Base-by-base conservation (phyloP, 64 coral and sea anemone species). In the Orbicella faveolata region DNA sequence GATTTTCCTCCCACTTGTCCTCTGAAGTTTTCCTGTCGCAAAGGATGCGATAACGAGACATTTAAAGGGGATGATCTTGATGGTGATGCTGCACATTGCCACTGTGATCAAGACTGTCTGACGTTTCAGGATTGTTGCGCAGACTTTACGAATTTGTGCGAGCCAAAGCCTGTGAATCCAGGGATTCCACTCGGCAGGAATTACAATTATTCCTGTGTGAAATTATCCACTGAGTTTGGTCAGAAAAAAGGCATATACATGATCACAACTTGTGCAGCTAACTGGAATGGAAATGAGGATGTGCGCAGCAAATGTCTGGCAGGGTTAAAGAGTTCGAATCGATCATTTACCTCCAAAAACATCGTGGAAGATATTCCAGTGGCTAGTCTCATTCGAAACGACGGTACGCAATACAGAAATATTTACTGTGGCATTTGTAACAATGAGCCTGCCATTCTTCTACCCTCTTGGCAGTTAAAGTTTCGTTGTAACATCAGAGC, bases 401-500 rank as follows among this genome's bases (percentile, higher is more conserved):
- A 9, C 13, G 83, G 26, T 1, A 76, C 79, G 19, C 79, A 84
- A 35, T 96, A 93, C 54, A 75, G 95, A 73, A 96, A 96, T 68
- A 67, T 90, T 48, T 84, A 91, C 66, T 96, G 95, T n/a, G 92
- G 83, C 3, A 7, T 34, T 62, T 96, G 95, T 65, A 94, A 94
- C 65, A 36, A 23, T 10, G 74, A 83, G 9, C 0, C 0, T 0
- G 1, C 15, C 23, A 7, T 23, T 51, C 20, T 86, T 20, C 21
- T 89, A 8, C 2, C 20, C 0, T 87, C 82, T 23, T 96, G 95
- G 95, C 55, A 73, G 21, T 25, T 96, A 34, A 75, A 30, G 59
- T 94, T 92, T 90, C 67, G 89, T 37, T 96, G 95, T 65, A 89
- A 96, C 63, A 93, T 94, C 16, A 87, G 80, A 65, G 92, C 95